Base-by-base conservation (phyloP, 2,888 invertebrate species). In the Nycteola revayana region DNA sequence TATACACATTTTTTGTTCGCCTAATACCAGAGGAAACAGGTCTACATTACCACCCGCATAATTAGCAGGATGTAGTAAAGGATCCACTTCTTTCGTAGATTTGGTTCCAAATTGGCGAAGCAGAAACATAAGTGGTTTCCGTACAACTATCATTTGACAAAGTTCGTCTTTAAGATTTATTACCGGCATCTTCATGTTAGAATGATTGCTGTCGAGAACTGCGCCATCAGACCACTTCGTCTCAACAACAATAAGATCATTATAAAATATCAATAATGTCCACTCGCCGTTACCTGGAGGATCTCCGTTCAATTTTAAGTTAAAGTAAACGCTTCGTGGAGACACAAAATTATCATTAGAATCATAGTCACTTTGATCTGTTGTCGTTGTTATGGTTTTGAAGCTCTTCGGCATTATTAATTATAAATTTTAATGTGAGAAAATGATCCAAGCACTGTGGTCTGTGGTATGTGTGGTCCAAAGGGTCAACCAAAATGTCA, bases 1-100 rank as follows among this genome's bases (percentile, higher is more conserved):
- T 3, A 62, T 22, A 27, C 51, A 56, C 25, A 86, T 44, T 36
- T 69, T 57, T 44, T 75, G 58, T 49, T 83, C 78, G 9, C 87
- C 86, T 21, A 84, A 46, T 9, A 82, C 32, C 11, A 88, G 54
- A 10, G 88, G 85, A 42, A 78, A 66, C 30, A 88, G 62, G 53
- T 87, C 87, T 6, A 84, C 57, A 9, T 69, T 73, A 2, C 71
- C 84, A 9, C 86, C 86, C 23, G 78, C 80, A 18, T 67, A 66
- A 56, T 86, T 87, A 10, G 86, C 85, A 1, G 41, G 3, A 46
- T 75, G 65, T 1, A 64, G 33, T 10, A 86, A 59, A 10, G 78
- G 83, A 44, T 86, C 86, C 7, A 60, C 49, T 20, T 84, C 84
- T 47, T 74, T 81, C 1, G 55, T 1, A 7, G 49, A 38, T 62